Percentiles rank a stretch among this genome's conserved stretches.
Conservation (phyloP, 1,140 invertebrate species). For the Meteorus sp. region DNA sequence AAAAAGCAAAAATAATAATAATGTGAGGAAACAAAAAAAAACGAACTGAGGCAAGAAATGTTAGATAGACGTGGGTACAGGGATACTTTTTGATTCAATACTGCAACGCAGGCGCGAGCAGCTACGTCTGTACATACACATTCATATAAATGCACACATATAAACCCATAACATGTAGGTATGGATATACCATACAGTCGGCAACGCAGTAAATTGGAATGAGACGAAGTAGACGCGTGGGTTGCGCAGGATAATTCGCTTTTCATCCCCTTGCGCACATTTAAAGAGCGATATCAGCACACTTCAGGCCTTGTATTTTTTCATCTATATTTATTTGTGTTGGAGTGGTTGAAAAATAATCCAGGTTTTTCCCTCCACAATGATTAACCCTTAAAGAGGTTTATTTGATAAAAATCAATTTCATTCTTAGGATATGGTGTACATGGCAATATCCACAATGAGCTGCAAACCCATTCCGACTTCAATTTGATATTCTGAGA, state of each 20-base stretch:
- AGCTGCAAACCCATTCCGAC: too few species aligned
- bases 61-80: slow-evolving; percentile 6
- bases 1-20: neutral
- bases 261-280: slow-evolving; percentile 16
- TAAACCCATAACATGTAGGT: too few species aligned
- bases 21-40: neutral
- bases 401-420: too few species aligned
- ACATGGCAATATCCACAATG: too few species aligned
- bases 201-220: slow-evolving; percentile 16
- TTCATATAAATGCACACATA: too few species aligned
- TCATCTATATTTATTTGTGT: too few species aligned
- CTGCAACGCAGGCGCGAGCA: slow-evolving; percentile 37
- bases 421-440: too few species aligned
- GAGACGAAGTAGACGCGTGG: slow-evolving; percentile 3
- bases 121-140: too few species aligned
- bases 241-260: slow-evolving; percentile 4
- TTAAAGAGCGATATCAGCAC: neutral
- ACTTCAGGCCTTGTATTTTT: neutral
- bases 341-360: too few species aligned
- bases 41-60: neutral
- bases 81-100: slow-evolving; percentile 36
- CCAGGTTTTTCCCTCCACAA: too few species aligned
- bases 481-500: too few species aligned
- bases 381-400: too few species aligned
- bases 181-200: slow-evolving; percentile 4